These are phyloP conservation scores for Micromussa lordhowensis DNA, from an alignment of 92 coral and sea anemone genomes.

Conservation along the genomic window DNA sequence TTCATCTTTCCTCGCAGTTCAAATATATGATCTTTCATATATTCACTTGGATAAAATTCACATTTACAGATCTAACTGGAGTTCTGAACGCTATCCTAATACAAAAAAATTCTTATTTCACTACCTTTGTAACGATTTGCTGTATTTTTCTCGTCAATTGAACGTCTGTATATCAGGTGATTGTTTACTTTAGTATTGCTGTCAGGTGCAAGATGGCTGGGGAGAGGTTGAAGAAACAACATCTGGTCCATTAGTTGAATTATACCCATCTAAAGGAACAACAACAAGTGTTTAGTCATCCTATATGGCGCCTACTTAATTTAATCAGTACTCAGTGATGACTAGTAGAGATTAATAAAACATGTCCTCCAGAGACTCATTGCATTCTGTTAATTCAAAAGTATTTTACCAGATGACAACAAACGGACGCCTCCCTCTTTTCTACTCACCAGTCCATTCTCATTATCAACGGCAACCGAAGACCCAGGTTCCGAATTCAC, in stretches of 20 bases:
- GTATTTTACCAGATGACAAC: background rate
- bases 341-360: too few relatives aligned
- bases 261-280: constrained; percentile 65
- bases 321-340: too few relatives aligned
- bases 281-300: background rate
- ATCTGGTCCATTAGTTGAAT: constrained; percentile 66
- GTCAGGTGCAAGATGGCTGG: constrained; percentile 63
- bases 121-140: constrained; percentile 3
- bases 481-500: constrained; percentile 74
- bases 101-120: too few relatives aligned
- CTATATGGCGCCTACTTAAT: too few relatives aligned
- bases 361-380: too few relatives aligned
- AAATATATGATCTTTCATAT: too few relatives aligned
- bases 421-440: background rate
- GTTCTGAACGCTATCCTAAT: background rate
- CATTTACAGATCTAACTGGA: background rate
- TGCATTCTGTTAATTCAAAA: too few relatives aligned
- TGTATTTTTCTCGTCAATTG: constrained; percentile 30
- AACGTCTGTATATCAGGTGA: constrained; percentile 65
- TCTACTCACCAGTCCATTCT: constrained; percentile 67
- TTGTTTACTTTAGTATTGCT: constrained; percentile 22
- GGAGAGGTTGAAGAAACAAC: constrained; percentile 69
- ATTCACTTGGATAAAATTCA: too few relatives aligned
- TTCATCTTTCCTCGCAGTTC: too few relatives aligned
- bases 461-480: constrained; percentile 61